Evolutionary conservation across 2,888 invertebrate genomes (phyloP).

Genomic region (Apamea monoglypha): DNA sequence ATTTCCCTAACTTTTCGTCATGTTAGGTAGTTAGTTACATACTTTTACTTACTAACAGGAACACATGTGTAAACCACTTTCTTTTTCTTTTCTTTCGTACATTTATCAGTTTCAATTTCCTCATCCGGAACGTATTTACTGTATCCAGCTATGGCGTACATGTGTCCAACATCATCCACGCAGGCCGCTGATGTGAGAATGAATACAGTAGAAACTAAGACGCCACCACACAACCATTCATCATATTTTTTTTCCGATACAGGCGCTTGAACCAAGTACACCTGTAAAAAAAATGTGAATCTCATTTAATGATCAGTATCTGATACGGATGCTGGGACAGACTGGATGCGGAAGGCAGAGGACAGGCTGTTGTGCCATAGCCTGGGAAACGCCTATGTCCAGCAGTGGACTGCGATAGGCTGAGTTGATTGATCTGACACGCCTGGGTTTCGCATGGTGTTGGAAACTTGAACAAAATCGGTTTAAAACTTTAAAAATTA

Average conservation of each 20-base stretch:
- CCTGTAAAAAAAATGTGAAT: not conserved
- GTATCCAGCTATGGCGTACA: conserved; percentile 11
- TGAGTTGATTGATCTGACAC: no score
- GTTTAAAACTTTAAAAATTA: not conserved
- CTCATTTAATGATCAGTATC: not conserved
- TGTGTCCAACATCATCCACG: conserved; percentile 3
- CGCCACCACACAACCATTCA: conserved; percentile 5
- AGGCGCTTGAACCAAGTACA: conserved; percentile 21
- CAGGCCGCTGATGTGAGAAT: conserved; percentile 11
- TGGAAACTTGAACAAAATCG: not conserved
- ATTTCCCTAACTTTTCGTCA: not conserved
- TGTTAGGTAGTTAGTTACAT: not conserved
- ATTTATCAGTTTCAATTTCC: conserved; percentile 7
- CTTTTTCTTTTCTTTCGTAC: conserved; percentile 6
- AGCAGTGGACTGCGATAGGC: no score
- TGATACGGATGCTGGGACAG: not conserved
- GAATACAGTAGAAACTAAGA: conserved; percentile 30
- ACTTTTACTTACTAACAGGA: conserved; percentile 5
- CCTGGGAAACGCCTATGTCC: no score
- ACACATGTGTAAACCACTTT: conserved; percentile 1
- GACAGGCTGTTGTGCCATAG: no score
- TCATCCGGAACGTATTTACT: not conserved
- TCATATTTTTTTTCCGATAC: not conserved
- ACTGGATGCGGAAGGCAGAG: no score
- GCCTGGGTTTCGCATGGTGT: not conserved